Evolutionary conservation across 2,888 invertebrate genomes (phyloP).

Genomic region (Caradrina kadenii): DNA sequence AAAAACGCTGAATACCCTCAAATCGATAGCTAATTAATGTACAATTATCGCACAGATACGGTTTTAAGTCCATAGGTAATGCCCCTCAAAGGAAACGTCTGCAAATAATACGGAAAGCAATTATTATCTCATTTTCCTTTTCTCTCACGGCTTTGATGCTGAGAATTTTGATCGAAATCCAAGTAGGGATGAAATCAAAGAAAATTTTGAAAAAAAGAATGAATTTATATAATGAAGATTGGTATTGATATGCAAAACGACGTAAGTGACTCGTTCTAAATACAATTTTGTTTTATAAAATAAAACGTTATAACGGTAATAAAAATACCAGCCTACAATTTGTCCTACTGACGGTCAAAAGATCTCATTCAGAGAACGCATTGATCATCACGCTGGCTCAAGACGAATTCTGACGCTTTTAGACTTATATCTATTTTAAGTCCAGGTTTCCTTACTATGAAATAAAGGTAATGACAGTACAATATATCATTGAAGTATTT

Average conservation of each 20-base stretch:
- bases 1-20: constrained; percentile 42
- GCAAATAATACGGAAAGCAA: constrained; percentile 83
- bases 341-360: no score
- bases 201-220: constrained; percentile 77
- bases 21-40: constrained; percentile 75
- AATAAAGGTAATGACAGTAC: no score
- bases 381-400: no score
- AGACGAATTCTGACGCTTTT: no score
- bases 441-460: no score
- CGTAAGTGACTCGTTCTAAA: constrained; percentile 19
- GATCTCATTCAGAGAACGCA: no score
- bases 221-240: constrained; percentile 65
- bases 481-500: no score
- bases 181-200: constrained; percentile 83
- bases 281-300: not conserved
- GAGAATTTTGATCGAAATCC: constrained; percentile 85
- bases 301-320: no score
- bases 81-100: constrained; percentile 75
- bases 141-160: constrained; percentile 78
- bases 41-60: constrained; percentile 71
- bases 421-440: no score
- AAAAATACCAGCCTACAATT: no score
- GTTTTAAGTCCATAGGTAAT: constrained; percentile 55
- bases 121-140: constrained; percentile 85
- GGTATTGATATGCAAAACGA: constrained; percentile 18